Base-by-base conservation (phyloP, 1,140 invertebrate genomes). In the Anagrus nilaparvatae region DNA sequence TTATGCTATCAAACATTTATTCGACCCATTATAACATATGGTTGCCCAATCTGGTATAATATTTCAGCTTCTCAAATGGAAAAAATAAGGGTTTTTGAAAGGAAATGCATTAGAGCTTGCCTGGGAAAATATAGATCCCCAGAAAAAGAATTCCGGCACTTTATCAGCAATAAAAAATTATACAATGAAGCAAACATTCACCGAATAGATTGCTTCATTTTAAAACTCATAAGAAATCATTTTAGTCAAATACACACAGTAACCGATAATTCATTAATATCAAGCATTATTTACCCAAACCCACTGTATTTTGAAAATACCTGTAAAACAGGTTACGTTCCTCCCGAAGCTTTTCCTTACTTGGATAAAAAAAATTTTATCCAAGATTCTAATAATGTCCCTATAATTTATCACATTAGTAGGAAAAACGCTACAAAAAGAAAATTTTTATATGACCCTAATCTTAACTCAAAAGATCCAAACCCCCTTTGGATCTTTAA, bases 41-140 rank as follows among this genome's bases (percentile, higher is more conserved):
- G 36, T 0, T 49, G 47, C 23, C 46, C 46, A n/a, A 42, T 53
- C 2, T 55, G 53, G 51, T 57, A 42, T 32, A 54, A 54, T 17
- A 38, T 48, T 4, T 29, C 28, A 8, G 23, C 48, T 5, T 25
- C 42, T 0, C 17, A 36, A 3, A 53, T 54, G 44, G 55, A 55
- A 41, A 47, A 48, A 44, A 16, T 53, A 1, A 40, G 53, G 9
- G n/a, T 38, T 0, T 53, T 55, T 17, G 49, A 55, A 42, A 27
- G 53, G 19, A 39, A 40, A 36, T 52, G 47, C 21, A 31, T 53
- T 4, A 47, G 55, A 43, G 37, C 38, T 9, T 57, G 55, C 36
- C 27, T 48, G 0, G 25, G 31, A 7, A 18, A 41, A 24, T 43
- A 49, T 17, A 44, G 44, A 42, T 41, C 47, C 0, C 13, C 33